phyloP scores from a whole-genome alignment of 2,888 invertebrate species.

The Acholoe squamosa region DNA sequence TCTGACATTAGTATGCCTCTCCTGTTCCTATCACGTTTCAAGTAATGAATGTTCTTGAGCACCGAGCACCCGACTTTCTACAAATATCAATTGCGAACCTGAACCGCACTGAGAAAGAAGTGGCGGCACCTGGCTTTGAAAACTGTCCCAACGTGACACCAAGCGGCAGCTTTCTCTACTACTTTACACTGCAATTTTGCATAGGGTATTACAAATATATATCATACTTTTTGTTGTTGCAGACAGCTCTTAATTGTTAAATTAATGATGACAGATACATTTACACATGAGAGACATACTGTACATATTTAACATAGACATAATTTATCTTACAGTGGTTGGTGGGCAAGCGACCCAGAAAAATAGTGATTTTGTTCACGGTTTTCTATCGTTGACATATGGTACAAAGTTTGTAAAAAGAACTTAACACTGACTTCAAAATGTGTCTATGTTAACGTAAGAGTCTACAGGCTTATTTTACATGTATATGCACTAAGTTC shows the following conservation, averaged over 20 bases:
- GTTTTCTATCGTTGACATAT: conserved; percentile 41
- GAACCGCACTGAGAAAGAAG: background rate
- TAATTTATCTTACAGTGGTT: conserved; percentile 17
- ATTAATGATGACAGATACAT: conserved; percentile 34
- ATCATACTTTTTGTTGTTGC: background rate
- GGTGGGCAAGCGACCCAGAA: background rate
- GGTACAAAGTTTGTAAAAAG: conserved; percentile 48
- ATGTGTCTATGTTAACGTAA: background rate
- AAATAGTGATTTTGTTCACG: conserved; percentile 43
- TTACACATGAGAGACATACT: conserved; percentile 30
- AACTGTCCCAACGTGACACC: background rate
- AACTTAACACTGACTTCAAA: background rate
- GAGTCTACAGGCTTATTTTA: background rate
- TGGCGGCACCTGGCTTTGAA: background rate
- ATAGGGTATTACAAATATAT: conserved; percentile 56
- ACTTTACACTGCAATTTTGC: conserved; percentile 23
- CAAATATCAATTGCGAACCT: conserved; percentile 21
- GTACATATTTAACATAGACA: conserved; percentile 6
- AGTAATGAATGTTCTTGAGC: conserved; percentile 42
- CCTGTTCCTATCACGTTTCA: conserved; percentile 30
- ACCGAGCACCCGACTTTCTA: conserved; percentile 17
- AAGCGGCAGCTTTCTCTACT: background rate
- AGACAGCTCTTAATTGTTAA: conserved; percentile 4
- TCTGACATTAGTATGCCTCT: background rate
- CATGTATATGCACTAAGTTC: background rate